A percentile compares a stretch with the other conserved stretches of the same genome.
Evolutionary conservation across 2,113 vertebrate genomes (phyloP).

Genomic region (Heterotilapia buettikoferi): DNA sequence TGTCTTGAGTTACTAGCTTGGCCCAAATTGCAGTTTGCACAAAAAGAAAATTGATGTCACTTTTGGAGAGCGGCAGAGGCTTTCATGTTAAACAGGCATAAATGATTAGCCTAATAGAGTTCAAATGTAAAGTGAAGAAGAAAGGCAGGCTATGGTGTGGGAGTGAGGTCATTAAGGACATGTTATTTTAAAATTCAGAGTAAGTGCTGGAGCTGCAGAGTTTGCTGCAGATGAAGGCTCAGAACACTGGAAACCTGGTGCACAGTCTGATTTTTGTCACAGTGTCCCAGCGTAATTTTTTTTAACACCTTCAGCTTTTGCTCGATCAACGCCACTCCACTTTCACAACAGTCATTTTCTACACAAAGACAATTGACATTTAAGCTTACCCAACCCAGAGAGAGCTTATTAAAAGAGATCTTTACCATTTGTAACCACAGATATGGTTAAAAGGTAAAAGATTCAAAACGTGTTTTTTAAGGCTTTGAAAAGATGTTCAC

Average conservation of each 20-base stretch:
- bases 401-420: not conserved
- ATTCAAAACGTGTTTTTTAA: not conserved
- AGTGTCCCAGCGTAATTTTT: not conserved
- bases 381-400: not conserved
- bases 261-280: not conserved
- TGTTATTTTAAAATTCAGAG: not conserved
- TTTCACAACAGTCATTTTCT: not conserved
- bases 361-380: not conserved
- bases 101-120: not conserved
- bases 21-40: not conserved
- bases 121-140: not conserved
- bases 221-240: not conserved
- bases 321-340: not conserved
- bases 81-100: not conserved
- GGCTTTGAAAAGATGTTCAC: not conserved
- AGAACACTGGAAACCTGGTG: not conserved
- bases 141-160: not conserved
- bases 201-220: not conserved
- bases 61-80: not conserved
- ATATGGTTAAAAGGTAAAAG: not conserved
- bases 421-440: not conserved
- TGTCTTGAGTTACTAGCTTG: not conserved
- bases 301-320: not conserved
- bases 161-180: not conserved
- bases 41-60: not conserved